Evolutionary conservation across 2,113 vertebrate genomes (phyloP).

Genomic region (Eidolon helvum): DNA sequence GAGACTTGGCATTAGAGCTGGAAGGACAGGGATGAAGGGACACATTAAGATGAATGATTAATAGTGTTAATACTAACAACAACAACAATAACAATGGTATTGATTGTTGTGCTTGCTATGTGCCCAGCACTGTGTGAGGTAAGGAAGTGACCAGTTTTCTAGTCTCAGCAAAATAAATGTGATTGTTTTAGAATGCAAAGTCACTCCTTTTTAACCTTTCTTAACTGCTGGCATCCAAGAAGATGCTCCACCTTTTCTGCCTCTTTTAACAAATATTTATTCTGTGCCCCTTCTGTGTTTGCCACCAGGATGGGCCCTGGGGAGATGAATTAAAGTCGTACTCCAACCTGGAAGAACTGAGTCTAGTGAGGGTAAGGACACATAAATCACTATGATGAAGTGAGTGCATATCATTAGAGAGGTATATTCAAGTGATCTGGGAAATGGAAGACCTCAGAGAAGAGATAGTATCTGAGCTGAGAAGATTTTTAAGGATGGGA

Average conservation of each 20-base stretch:
- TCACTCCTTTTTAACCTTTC: background rate
- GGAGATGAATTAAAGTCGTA: background rate
- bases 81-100: fast-evolving
- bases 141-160: background rate
- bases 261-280: background rate
- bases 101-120: background rate
- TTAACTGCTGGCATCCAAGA: background rate
- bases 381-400: background rate
- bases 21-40: background rate
- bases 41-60: background rate
- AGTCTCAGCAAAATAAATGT: background rate
- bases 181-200: background rate
- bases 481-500: background rate
- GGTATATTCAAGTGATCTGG: background rate
- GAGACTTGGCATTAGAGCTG: background rate
- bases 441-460: background rate
- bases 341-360: background rate
- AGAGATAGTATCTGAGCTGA: background rate
- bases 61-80: no score
- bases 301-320: background rate
- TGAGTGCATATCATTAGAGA: background rate
- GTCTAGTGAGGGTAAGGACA: background rate
- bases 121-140: background rate
- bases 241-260: background rate
- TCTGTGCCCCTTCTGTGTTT: background rate